Conservation (phyloP, 2,113 vertebrate species). For the Megaceryle maxima region DNA sequence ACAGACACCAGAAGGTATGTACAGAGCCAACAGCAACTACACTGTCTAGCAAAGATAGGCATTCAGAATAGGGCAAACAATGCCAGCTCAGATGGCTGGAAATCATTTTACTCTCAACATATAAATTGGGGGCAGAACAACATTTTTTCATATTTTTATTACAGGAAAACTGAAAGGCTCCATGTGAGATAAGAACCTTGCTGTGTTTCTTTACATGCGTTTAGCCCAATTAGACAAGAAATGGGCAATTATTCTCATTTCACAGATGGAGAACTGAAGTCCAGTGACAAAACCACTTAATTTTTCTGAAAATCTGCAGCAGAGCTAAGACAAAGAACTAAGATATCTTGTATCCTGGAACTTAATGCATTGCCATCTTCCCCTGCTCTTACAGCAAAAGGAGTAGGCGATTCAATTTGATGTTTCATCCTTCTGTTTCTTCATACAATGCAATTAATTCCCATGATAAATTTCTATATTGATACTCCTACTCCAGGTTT, state of each 20-base stretch:
- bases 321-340: not conserved
- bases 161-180: not conserved
- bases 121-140: not conserved
- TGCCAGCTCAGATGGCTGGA: not conserved
- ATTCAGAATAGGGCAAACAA: not conserved
- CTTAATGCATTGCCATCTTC: not conserved
- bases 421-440: slow-evolving; percentile 2
- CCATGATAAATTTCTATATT: slow-evolving; percentile 3
- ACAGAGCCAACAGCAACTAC: not conserved
- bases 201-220: not conserved
- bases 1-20: not conserved
- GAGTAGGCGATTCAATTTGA: not conserved
- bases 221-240: not conserved
- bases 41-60: slow-evolving; percentile 13
- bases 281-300: not conserved
- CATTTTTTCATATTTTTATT: not conserved
- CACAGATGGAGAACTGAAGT: not conserved
- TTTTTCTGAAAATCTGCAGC: not conserved
- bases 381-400: not conserved
- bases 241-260: not conserved
- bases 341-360: not conserved
- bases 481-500: not conserved
- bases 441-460: slow-evolving; percentile 23
- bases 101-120: not conserved
- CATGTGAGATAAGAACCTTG: not conserved